These are phyloP conservation scores for Ciconia stormi DNA, from an alignment of 2,113 vertebrate species.

Conservation along the genomic window DNA sequence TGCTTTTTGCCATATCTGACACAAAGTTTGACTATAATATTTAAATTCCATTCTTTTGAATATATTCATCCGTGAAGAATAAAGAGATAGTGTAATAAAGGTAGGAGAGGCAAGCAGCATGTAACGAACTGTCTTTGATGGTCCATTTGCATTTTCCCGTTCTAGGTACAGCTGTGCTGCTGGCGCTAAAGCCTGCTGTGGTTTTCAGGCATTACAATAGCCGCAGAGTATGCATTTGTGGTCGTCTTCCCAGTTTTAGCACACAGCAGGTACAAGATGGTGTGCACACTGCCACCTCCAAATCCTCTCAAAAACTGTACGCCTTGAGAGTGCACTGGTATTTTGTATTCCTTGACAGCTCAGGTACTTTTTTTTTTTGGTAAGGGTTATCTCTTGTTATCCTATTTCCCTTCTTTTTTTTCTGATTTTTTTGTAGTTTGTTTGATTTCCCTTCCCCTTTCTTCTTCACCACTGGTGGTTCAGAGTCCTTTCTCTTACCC, in stretches of 20 bases:
- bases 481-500: not conserved
- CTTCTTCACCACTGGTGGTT: not conserved
- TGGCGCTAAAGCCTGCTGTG: not conserved
- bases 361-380: not conserved
- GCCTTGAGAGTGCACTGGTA: not conserved
- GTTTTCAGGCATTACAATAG: not conserved
- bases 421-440: not conserved
- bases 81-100: not conserved
- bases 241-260: not conserved
- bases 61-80: not conserved
- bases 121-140: not conserved
- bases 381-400: not conserved
- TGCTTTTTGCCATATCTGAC: not conserved
- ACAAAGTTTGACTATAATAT: not conserved
- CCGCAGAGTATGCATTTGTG: too few species aligned
- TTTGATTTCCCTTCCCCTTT: not conserved
- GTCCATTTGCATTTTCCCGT: not conserved
- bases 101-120: not conserved
- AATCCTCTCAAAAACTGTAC: not conserved
- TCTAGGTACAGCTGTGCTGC: not conserved
- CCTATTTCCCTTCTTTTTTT: not conserved
- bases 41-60: not conserved
- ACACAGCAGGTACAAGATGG: accelerated
- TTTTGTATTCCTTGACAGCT: not conserved
- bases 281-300: not conserved